A percentile compares a stretch with the other conserved stretches of the same genome.
These are phyloP conservation scores for Perca flavescens DNA, from an alignment of 2,113 vertebrate species.

Conservation along the genomic window DNA sequence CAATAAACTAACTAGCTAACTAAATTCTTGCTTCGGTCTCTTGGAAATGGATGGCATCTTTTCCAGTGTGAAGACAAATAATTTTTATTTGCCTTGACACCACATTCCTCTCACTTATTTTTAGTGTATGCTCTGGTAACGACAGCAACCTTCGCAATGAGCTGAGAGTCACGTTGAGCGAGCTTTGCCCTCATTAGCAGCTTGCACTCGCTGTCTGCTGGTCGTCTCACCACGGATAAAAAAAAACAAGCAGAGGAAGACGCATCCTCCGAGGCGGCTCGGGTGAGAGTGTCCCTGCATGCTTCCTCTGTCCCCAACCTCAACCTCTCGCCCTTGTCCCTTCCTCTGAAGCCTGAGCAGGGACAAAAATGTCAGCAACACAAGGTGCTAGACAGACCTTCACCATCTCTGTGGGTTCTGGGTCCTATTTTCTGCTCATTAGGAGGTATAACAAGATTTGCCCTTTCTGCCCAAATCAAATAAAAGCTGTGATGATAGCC, in stretches of 20 bases:
- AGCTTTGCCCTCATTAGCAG: conserved; percentile 63
- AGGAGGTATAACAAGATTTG: conserved; percentile 70
- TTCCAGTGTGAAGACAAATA: background rate
- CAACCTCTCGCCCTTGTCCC: conserved; percentile 29
- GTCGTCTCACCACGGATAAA: background rate
- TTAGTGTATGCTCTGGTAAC: conserved; percentile 14
- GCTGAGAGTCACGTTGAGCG: background rate
- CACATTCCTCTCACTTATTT: conserved; percentile 7
- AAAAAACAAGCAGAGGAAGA: conserved; percentile 8
- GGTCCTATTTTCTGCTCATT: conserved; percentile 67
- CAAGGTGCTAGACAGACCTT: conserved; percentile 57
- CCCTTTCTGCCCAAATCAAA: conserved; percentile 70
- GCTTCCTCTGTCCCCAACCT: conserved; percentile 14
- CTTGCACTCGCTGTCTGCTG: conserved; percentile 16
- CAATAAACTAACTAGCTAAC: too few relatives aligned
- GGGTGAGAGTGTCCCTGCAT: conserved; percentile 7
- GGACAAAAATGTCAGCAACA: conserved; percentile 51
- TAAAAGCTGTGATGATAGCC: conserved; percentile 49
- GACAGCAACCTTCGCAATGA: conserved; percentile 31
- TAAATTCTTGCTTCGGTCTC: background rate
- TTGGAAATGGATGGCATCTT: background rate
- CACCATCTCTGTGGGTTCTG: conserved; percentile 8
- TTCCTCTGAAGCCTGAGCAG: conserved; percentile 33
- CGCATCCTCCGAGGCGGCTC: background rate
- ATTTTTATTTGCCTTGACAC: conserved; percentile 24